Evolutionary conservation across 2,888 invertebrate species (phyloP).

Genomic region (Caenorhabditis uteleia): DNA sequence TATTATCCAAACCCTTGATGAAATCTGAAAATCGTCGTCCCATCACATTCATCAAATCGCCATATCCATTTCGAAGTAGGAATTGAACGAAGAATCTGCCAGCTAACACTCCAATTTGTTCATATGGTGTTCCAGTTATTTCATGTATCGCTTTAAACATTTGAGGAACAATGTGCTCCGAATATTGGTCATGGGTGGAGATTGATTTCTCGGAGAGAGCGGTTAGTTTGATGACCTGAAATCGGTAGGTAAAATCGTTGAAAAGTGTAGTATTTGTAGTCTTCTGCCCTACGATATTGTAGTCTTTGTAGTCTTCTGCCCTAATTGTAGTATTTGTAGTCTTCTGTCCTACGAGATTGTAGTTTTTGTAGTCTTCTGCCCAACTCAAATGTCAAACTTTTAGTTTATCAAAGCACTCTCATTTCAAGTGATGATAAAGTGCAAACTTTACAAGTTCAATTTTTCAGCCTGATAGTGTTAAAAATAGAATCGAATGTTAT

Average conservation of each 20-base stretch:
- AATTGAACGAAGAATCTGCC: constrained; percentile 61
- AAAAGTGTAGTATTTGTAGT: too few species aligned
- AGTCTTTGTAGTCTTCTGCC: too few species aligned
- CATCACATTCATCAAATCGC: constrained; percentile 58
- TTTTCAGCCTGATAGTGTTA: background rate
- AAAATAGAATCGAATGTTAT: too few species aligned
- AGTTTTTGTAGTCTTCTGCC: too few species aligned
- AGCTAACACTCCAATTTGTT: constrained; percentile 56
- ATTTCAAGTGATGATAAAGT: too few species aligned
- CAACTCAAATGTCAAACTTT: too few species aligned
- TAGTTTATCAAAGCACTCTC: too few species aligned
- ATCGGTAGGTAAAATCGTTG: too few species aligned
- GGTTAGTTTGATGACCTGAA: constrained; percentile 45
- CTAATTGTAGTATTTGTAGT: too few species aligned
- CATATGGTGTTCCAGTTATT: constrained; percentile 44
- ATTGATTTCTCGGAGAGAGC: constrained; percentile 47
- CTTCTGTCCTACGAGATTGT: too few species aligned
- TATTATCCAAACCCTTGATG: constrained; percentile 79
- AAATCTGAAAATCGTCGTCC: constrained; percentile 60
- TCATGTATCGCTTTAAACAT: constrained; percentile 51
- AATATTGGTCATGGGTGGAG: constrained; percentile 59
- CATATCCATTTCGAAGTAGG: constrained; percentile 53
- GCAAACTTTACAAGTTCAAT: too few species aligned
- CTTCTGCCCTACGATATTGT: too few species aligned
- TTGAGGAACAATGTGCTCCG: constrained; percentile 56